Percentiles rank a stretch among this genome's conserved stretches.
Evolutionary conservation across 2,797 vertebrate genomes (phyloP).

Genomic region (Schizopygopsis pylzovi): DNA sequence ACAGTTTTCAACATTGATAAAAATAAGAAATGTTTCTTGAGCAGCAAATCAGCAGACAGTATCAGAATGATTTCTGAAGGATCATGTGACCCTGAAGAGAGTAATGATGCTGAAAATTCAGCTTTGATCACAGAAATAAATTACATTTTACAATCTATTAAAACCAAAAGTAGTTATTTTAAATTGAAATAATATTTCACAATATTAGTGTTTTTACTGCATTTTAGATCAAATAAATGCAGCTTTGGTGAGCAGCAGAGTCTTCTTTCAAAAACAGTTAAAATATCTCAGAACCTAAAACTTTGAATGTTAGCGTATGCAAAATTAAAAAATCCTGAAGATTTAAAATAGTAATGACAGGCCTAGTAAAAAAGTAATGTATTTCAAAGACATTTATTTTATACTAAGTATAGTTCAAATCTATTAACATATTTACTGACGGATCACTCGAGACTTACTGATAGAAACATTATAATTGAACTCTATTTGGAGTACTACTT

Average conservation of each 20-base stretch:
- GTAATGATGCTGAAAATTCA: neutral
- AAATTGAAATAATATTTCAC: neutral
- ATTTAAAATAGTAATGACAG: neutral
- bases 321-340: neutral
- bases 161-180: neutral
- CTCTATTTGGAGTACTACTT: too few species aligned
- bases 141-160: neutral
- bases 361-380: too few species aligned
- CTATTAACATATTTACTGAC: too few species aligned
- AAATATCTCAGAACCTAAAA: neutral
- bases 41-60: neutral
- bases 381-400: too few species aligned
- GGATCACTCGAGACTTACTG: too few species aligned
- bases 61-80: neutral
- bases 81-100: neutral
- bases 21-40: too few species aligned
- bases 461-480: neutral
- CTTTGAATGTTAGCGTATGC: neutral
- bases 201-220: neutral
- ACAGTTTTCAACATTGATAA: too few species aligned
- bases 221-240: neutral
- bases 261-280: neutral
- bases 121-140: neutral
- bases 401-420: too few species aligned
- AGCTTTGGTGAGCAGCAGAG: neutral